These are phyloP conservation scores for Egretta garzetta DNA, from an alignment of 2,113 vertebrate genomes.

Conservation along the genomic window DNA sequence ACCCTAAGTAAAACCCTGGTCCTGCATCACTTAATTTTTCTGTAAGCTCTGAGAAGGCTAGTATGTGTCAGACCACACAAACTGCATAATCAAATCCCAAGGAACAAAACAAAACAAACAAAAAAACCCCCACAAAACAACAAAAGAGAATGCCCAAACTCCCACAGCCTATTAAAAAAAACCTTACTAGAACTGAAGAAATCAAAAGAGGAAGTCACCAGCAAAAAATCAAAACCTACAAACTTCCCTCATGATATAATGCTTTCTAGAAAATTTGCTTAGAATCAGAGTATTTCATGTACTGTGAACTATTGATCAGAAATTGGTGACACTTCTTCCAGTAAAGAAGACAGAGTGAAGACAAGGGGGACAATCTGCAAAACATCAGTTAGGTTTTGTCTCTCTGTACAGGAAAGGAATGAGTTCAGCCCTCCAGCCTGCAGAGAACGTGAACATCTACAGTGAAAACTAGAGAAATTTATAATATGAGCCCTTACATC, in stretches of 20 bases:
- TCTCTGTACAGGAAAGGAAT: neutral
- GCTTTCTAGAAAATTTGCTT: neutral
- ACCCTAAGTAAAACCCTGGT: neutral
- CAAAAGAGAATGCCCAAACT: neutral
- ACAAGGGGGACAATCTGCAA: neutral
- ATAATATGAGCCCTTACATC: neutral
- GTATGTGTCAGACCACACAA: neutral
- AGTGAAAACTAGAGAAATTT: neutral
- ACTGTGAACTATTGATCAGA: neutral
- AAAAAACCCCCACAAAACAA: neutral
- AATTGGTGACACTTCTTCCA: neutral
- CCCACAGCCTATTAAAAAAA: neutral
- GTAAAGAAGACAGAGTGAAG: neutral
- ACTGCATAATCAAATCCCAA: neutral
- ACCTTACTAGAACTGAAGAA: neutral
- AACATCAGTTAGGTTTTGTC: neutral
- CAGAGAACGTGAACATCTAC: neutral
- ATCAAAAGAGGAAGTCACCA: neutral
- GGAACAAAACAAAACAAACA: neutral
- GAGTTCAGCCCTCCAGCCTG: neutral
- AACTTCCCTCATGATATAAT: neutral
- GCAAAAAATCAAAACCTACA: neutral
- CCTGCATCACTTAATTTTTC: neutral
- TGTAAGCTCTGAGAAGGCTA: neutral
- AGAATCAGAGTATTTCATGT: neutral